Evolutionary conservation across 2,797 vertebrate species (phyloP).

Genomic region (Pogoniulus pusillus): DNA sequence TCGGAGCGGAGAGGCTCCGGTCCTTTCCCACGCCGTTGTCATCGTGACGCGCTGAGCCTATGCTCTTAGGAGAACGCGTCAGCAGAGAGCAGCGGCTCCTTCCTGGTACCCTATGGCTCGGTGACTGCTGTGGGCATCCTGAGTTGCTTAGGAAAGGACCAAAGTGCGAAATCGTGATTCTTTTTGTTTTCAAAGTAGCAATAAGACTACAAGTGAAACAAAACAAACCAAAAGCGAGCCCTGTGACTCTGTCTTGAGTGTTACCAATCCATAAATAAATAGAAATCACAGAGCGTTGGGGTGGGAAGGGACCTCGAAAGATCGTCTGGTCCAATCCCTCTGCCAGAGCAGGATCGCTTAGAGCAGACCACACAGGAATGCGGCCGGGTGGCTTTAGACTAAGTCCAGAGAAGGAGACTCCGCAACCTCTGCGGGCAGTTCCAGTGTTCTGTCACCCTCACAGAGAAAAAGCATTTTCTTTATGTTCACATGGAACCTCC

Average conservation of each 20-base stretch:
- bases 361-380: no score
- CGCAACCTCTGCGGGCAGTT: no score
- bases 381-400: no score
- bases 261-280: fast-evolving
- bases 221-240: fast-evolving
- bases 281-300: no score
- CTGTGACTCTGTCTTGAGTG: not conserved
- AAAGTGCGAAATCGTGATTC: not conserved
- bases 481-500: no score
- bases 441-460: no score
- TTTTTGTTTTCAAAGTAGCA: not conserved
- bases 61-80: fast-evolving
- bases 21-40: fast-evolving
- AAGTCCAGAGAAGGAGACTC: no score
- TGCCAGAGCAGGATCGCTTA: no score
- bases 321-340: no score
- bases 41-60: fast-evolving
- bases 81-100: fast-evolving
- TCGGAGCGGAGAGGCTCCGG: fast-evolving
- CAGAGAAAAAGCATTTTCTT: no score
- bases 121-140: not conserved
- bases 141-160: not conserved
- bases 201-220: not conserved
- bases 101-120: fast-evolving
- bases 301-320: no score